Evolutionary conservation across 2,113 vertebrate species (phyloP), one percentile per base, ranked within the genome.

Genomic region (Romanogobio albipinnatus): DNA sequence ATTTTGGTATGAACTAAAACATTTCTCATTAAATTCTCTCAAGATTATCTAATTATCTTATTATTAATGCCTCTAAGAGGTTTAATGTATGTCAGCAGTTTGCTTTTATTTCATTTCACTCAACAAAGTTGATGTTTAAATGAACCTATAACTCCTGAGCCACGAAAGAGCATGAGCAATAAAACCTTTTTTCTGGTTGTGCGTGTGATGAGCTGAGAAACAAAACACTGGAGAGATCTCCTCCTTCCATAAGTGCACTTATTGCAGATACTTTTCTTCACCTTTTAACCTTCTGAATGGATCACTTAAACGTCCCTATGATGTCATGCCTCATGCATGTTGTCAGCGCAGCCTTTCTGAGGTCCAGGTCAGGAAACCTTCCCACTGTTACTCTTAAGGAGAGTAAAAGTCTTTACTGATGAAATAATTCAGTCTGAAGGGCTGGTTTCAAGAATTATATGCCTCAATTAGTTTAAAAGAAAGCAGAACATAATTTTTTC

Each of bases 251-350:
- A 76, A 76, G 74, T 76, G 74, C 74, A 29, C 49, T 49, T 53
- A 49, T 76, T 53, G 15, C 47, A 51, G 13, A 76, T 53, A 53
- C 49, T 53, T 53, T 51, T 76, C 74, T 76, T 76, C 47, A 76
- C 74, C 74, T 76, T 76, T 76, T 29, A 76, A 76, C 47, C 74
- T 76, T 33, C 1, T 29, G 74, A 76, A 51, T 53, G 47, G 15
- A 29, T 19, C 45, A 9, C 24, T 76, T 53, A 76, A 76, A 76
- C 8, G 0, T 29, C 0, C 14, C 29, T 29, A 64, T 80, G 77
- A 80, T 80, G 59, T 81, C 78, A 81, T 66, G 9, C 9, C 43
- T 81, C 78, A 49, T 49, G 78, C 61, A 66, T 66, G 78, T 33
- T 33, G 49, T 76, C 47, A 53, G 74, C 49, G 10, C 47, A 49